Conservation (phyloP, 2,888 invertebrate genomes). For the Steinernema hermaphroditum region DNA sequence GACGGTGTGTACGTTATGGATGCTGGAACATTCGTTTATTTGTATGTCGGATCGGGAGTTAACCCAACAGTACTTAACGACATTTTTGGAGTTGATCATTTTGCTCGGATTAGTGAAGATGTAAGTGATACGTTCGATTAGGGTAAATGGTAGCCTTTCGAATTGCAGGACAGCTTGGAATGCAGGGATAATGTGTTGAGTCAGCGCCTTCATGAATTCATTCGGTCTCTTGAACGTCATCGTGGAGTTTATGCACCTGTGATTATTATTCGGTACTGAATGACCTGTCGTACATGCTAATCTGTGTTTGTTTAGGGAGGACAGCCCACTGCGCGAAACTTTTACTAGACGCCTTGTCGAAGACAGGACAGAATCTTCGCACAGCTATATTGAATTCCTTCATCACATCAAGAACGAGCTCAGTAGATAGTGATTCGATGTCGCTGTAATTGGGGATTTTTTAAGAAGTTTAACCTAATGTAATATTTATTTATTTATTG, state of each 20-base stretch:
- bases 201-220: conserved; percentile 39
- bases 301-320: conserved; percentile 75
- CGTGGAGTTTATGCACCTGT: conserved; percentile 45
- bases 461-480: not conserved
- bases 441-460: not conserved
- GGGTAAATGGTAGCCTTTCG: not conserved
- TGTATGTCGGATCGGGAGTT: conserved; percentile 82
- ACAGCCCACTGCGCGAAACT: conserved; percentile 79
- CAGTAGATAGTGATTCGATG: conserved; percentile 33
- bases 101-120: conserved; percentile 76
- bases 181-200: conserved; percentile 37
- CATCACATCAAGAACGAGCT: conserved; percentile 74
- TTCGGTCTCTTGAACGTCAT: conserved; percentile 39
- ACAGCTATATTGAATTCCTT: conserved; percentile 96
- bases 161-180: conserved; percentile 30
- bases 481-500: conserved; percentile 3
- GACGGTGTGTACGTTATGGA: conserved; percentile 89
- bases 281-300: not conserved
- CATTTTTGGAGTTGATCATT: conserved; percentile 78
- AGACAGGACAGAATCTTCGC: conserved; percentile 87
- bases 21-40: conserved; percentile 78
- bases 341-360: conserved; percentile 89
- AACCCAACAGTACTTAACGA: conserved; percentile 78
- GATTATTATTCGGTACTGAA: conserved; percentile 40
- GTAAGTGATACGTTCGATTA: conserved; percentile 64